Base-by-base conservation (phyloP, 2,113 vertebrate species). In the Bujurquina vittata region DNA sequence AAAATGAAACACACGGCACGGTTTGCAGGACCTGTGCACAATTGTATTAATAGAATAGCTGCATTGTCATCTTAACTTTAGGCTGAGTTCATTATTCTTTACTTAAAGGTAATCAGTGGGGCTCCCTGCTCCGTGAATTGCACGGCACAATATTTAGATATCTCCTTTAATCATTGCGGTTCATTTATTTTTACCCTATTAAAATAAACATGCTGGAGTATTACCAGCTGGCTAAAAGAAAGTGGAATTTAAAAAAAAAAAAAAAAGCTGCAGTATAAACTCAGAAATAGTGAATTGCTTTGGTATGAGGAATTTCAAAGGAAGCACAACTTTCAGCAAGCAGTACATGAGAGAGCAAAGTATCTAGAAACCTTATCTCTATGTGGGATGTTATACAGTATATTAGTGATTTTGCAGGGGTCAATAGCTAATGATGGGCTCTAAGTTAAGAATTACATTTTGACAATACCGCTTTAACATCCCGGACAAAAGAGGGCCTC, bases 91-190 rank as follows among this genome's bases (percentile, higher is more conserved):
- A 93, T 95, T 95, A 94, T 95, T 94, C 88, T 86, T 92, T 90
- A 95, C 93, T 95, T 94, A 94, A 88, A 91, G 59, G 79, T 89
- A 95, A 95, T 95, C 92, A 95, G 87, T 79, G 87, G 43, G 81
- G 90, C 87, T 92, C 79, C 83, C 78, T 78, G 62, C 87, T 79
- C 76, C 35, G 20, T 17, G 80, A 85, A 79, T 81, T 83, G 87
- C 91, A 88, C 63, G 73, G 78, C 76, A 92, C 89, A 86, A 92
- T 91, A 93, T 94, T 94, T 94, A 94, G 87, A 88, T 93, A 93
- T 95, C 92, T 88, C 88, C 93, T 95, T 94, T 94, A 94, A 95
- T 95, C 94, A 94, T 83, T 87, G 89, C 61, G 72, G 86, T 93
- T 93, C 91, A 94, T 95, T 95, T 95, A 93, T 94, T 95, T 94